Evolutionary conservation across 2,113 vertebrate species (phyloP).

Genomic region (Ibidorhyncha struthersii): DNA sequence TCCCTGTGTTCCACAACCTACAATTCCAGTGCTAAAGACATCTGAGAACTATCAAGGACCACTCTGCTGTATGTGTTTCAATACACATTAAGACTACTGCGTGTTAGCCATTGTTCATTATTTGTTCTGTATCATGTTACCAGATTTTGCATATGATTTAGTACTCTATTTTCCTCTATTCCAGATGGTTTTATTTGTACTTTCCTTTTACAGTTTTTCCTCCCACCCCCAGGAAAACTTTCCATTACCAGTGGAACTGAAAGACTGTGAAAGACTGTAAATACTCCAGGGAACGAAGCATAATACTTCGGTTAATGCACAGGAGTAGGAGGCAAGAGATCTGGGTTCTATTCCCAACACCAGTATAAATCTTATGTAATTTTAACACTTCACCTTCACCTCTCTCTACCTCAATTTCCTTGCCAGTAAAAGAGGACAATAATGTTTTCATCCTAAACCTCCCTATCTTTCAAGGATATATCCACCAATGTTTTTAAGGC

Average conservation of each 20-base stretch:
- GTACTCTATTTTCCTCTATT: neutral
- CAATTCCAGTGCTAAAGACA: neutral
- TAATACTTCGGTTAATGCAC: neutral
- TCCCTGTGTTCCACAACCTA: neutral
- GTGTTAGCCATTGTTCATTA: neutral
- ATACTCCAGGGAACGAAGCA: neutral
- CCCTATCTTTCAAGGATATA: neutral
- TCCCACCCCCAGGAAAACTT: neutral
- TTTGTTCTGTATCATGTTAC: neutral
- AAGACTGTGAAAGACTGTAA: slow-evolving; percentile 2
- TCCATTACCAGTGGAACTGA: neutral
- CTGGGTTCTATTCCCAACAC: neutral
- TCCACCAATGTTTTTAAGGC: neutral
- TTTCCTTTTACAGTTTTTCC: neutral
- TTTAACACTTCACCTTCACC: neutral
- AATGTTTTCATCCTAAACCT: neutral
- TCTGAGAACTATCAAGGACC: neutral
- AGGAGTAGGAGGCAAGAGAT: neutral
- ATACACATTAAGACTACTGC: neutral
- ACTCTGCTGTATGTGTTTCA: neutral
- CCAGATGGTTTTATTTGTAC: neutral
- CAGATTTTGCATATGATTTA: neutral
- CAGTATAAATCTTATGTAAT: neutral
- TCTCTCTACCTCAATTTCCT: neutral
- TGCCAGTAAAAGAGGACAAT: neutral